These are phyloP conservation scores for Cettia cetti DNA, from an alignment of 2,113 vertebrate species.

Conservation along the genomic window DNA sequence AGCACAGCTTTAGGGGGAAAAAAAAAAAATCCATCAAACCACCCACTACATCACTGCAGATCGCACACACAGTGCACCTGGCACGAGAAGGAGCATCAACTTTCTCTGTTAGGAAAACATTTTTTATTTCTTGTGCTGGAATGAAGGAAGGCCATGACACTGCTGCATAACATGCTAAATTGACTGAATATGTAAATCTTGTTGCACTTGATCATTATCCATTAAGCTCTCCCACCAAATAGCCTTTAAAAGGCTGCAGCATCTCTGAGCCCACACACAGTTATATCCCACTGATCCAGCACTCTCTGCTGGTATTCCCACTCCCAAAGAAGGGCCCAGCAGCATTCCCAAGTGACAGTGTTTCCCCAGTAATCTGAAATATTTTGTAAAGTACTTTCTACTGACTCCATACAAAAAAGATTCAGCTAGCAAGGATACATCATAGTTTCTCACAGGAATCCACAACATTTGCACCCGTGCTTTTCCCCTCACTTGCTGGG, in stretches of 20 bases:
- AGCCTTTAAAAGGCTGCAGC: not conserved
- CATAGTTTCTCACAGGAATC: not conserved
- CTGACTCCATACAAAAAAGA: not conserved
- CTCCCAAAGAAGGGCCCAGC: not conserved
- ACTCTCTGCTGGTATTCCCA: not conserved
- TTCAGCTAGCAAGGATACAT: not conserved
- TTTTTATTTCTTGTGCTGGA: not conserved
- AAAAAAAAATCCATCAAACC: not conserved
- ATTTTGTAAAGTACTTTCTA: not conserved
- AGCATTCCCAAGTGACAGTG: not conserved
- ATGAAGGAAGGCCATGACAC: not conserved
- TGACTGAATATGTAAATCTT: not conserved
- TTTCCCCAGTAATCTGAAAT: not conserved
- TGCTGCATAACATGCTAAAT: not conserved
- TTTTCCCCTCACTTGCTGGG: not conserved
- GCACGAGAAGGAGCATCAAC: not conserved
- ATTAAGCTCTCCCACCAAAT: not conserved
- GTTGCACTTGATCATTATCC: not conserved
- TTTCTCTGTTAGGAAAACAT: not conserved
- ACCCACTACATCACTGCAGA: not conserved
- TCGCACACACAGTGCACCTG: not conserved
- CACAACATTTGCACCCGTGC: not conserved
- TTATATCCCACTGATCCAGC: not conserved
- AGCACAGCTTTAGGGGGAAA: not conserved
- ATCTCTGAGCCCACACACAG: not conserved